Percentiles rank a stretch among this genome's conserved stretches.
phyloP scores from a whole-genome alignment of 1,140 invertebrate genomes.

The Cherax destructor region DNA sequence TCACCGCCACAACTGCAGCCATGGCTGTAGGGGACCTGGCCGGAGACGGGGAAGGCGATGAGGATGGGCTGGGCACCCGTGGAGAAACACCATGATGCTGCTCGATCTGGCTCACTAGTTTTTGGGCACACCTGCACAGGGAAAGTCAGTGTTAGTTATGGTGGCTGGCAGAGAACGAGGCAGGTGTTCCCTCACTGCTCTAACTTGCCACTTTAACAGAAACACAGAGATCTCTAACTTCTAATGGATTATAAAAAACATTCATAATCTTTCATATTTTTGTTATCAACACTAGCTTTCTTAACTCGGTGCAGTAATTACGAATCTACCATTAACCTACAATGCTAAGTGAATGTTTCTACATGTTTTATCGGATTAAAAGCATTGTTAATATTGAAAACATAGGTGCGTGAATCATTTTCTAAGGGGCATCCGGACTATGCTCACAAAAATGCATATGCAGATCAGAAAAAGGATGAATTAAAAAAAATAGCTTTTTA shows the following conservation, averaged over 20 bases:
- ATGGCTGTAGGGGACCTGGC: slow-evolving; percentile 19
- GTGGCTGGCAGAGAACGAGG: neutral
- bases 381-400: neutral
- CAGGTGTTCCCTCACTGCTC: neutral
- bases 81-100: slow-evolving; percentile 51
- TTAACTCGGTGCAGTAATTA: neutral
- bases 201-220: neutral
- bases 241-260: too few species aligned
- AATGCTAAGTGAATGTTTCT: neutral
- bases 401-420: neutral
- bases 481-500: neutral
- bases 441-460: neutral
- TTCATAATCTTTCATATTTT: too few species aligned
- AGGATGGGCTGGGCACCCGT: slow-evolving; percentile 31
- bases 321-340: neutral
- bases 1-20: neutral
- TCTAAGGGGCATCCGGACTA: neutral
- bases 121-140: slow-evolving; percentile 56
- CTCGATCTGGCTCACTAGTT: slow-evolving; percentile 61
- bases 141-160: neutral
- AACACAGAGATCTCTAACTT: too few species aligned
- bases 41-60: slow-evolving; percentile 18
- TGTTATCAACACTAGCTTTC: too few species aligned
- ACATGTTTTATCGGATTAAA: neutral
- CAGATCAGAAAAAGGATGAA: neutral